These are phyloP conservation scores for Falco concolor DNA, from an alignment of 2,797 vertebrate species.

Conservation along the genomic window DNA sequence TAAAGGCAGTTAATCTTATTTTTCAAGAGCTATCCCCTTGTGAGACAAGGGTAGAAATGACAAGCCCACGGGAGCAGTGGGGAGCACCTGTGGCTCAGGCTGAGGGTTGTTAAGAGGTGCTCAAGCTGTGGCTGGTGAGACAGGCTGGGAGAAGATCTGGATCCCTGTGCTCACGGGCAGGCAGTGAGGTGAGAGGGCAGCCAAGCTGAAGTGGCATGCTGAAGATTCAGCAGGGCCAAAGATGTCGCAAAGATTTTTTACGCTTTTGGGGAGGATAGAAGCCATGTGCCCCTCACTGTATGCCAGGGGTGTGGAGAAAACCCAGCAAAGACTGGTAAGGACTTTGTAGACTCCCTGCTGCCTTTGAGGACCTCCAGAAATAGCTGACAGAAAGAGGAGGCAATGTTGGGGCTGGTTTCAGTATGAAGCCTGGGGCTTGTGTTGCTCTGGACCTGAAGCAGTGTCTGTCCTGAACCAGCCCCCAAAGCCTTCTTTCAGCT, in stretches of 20 bases:
- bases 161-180: rapidly evolving
- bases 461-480: background rate
- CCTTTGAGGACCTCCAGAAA: background rate
- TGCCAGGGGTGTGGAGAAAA: background rate
- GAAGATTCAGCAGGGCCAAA: background rate
- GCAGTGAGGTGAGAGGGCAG: background rate
- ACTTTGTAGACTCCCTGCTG: background rate
- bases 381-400: background rate
- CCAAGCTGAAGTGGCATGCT: rapidly evolving
- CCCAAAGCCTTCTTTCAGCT: background rate
- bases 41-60: background rate
- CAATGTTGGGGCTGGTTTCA: rapidly evolving
- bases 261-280: background rate
- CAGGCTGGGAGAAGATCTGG: background rate
- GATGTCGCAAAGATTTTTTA: background rate
- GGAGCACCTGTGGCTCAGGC: background rate
- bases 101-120: background rate
- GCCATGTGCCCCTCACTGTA: background rate
- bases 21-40: background rate
- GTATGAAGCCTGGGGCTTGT: background rate
- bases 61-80: rapidly evolving
- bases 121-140: background rate
- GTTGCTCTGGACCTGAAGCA: rapidly evolving
- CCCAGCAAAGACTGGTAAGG: background rate
- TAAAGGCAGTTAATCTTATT: background rate